A percentile compares a stretch with the other conserved stretches of the same genome.
Evolutionary conservation across 1,140 invertebrate genomes (phyloP).

Genomic region (Drosophila malerkotliana): DNA sequence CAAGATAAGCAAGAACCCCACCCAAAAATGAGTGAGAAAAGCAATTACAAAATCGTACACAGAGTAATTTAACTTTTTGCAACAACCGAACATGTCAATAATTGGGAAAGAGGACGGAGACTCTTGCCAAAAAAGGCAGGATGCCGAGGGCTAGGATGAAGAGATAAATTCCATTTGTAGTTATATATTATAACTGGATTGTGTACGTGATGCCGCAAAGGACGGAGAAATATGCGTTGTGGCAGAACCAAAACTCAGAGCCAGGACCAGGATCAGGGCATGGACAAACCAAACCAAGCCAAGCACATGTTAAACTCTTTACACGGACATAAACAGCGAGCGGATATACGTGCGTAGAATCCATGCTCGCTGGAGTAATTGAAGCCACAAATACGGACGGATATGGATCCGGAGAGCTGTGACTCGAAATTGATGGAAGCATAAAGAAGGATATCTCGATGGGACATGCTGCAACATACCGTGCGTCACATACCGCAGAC

Average conservation of each 20-base stretch:
- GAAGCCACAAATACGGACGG: constrained; percentile 53
- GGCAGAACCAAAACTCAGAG: constrained; percentile 19
- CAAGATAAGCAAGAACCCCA: background rate
- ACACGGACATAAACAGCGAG: constrained; percentile 77
- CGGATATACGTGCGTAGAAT: constrained; percentile 74
- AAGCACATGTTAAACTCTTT: constrained; percentile 80
- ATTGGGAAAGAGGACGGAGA: constrained; percentile 17
- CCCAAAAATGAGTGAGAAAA: constrained; percentile 8
- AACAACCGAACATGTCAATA: constrained; percentile 50
- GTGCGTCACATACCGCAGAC: constrained; percentile 21
- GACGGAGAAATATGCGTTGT: constrained; percentile 50
- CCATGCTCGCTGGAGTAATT: constrained; percentile 65
- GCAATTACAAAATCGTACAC: constrained; percentile 32
- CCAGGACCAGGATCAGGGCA: constrained; percentile 15
- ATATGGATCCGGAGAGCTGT: constrained; percentile 13
- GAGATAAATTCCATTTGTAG: constrained; percentile 61
- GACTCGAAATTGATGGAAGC: constrained; percentile 68
- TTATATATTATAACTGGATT: constrained; percentile 59
- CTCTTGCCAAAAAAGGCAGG: background rate
- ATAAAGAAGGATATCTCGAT: constrained; percentile 46
- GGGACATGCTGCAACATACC: constrained; percentile 15
- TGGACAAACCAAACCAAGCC: background rate
- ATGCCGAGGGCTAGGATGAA: constrained; percentile 4
- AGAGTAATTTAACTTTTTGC: constrained; percentile 14
- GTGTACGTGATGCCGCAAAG: constrained; percentile 49